Conservation (phyloP, 92 coral and sea anemone species). For the Heteractis magnifica region DNA sequence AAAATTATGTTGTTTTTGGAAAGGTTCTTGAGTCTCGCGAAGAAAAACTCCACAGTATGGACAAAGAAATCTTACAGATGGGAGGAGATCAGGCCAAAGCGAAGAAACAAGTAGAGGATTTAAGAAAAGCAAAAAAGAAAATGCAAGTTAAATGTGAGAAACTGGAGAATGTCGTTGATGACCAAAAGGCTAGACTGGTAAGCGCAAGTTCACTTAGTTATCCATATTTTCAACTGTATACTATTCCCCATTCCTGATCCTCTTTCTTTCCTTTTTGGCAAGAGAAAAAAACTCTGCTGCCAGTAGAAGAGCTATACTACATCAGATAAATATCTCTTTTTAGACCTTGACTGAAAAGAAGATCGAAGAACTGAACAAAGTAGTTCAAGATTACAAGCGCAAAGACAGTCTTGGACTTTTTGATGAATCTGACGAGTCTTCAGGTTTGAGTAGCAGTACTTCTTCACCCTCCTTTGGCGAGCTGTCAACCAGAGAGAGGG, state of each 20-base stretch:
- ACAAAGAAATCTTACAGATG: constrained; percentile 49
- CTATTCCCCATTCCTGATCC: too few species aligned
- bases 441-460: neutral
- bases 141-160: constrained; percentile 74
- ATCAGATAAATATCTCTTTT: neutral
- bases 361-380: constrained; percentile 40
- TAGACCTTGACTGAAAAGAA: constrained; percentile 56
- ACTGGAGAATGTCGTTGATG: constrained; percentile 57
- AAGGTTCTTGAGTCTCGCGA: constrained; percentile 35
- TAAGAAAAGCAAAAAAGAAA: constrained; percentile 74
- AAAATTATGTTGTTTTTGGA: neutral
- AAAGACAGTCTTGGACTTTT: constrained; percentile 71
- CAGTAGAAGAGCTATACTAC: too few species aligned
- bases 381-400: constrained; percentile 63
- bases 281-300: too few species aligned
- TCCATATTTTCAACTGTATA: neutral
- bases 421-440: constrained; percentile 17
- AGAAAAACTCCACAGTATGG: constrained; percentile 38
- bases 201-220: neutral
- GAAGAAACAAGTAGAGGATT: constrained; percentile 71
- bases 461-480: neutral
- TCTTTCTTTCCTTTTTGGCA: too few species aligned
- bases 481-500: neutral
- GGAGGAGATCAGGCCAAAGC: constrained; percentile 58
- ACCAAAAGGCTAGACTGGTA: constrained; percentile 73